Evolutionary conservation across 2,113 vertebrate species (phyloP).

Genomic region (Zootoca vivipara): DNA sequence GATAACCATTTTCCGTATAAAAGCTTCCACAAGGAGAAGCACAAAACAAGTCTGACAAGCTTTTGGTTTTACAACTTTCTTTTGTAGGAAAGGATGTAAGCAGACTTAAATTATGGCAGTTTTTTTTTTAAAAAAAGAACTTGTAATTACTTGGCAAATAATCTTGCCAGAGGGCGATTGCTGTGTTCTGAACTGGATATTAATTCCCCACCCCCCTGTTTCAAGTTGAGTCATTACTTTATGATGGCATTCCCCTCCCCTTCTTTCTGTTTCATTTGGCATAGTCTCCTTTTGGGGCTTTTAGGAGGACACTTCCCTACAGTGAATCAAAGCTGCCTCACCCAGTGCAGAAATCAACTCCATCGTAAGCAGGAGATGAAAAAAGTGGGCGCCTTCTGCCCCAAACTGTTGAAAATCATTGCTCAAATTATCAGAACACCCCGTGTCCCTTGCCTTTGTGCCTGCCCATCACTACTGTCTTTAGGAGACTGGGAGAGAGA

Average conservation of each 20-base stretch:
- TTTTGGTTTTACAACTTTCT: slow-evolving; percentile 55
- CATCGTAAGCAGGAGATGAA: slow-evolving; percentile 49
- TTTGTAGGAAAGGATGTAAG: slow-evolving; percentile 50
- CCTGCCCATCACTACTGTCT: not conserved
- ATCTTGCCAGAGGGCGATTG: slow-evolving; percentile 54
- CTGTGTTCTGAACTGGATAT: slow-evolving; percentile 64
- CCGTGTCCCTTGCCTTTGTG: not conserved
- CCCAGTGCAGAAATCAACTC: slow-evolving; percentile 64
- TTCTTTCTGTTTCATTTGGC: slow-evolving; percentile 68
- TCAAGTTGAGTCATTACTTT: slow-evolving; percentile 63
- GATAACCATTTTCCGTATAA: slow-evolving; percentile 44
- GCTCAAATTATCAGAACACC: not conserved
- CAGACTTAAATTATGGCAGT: slow-evolving; percentile 49
- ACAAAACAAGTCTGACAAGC: slow-evolving; percentile 47
- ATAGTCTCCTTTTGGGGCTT: slow-evolving; percentile 48
- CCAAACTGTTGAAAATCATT: slow-evolving; percentile 11
- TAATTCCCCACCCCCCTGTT: not conserved
- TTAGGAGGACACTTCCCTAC: slow-evolving; percentile 57
- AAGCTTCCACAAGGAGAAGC: slow-evolving; percentile 56
- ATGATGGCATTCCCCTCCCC: slow-evolving; percentile 54
- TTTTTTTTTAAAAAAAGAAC: slow-evolving; percentile 32
- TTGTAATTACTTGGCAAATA: slow-evolving; percentile 69
- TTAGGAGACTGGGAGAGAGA: not conserved
- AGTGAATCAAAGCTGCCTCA: slow-evolving; percentile 63
- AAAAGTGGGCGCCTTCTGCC: slow-evolving; percentile 29